Base-by-base conservation (phyloP, 2,113 vertebrate genomes). In the Psilopsiagon aurifrons region DNA sequence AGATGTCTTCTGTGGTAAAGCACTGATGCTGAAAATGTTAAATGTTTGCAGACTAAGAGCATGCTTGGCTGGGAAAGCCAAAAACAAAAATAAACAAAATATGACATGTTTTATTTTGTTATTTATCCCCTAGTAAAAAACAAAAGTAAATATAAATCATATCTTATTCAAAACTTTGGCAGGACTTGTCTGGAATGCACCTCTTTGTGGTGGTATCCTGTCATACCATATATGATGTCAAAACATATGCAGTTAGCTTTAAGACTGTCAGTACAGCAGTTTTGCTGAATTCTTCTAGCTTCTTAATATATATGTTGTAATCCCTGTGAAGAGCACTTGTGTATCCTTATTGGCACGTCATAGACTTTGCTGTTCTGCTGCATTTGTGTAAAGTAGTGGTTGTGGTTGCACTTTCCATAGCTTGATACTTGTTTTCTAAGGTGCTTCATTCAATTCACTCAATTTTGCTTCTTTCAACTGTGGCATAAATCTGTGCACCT, bases 1-100 rank as follows among this genome's bases (percentile, higher is more conserved):
- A 98, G 97, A 99, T 98, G 98, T 99, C 97, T 98, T 97, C 97
- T 98, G 98, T 95, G 98, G 98, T 98, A 96, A 98, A 97, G 98
- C 95, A 93, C 73, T 98, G 97, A 98, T 98, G 97, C 89, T 97
- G 97, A 97, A 98, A 97, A 98, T 97, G 97, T 98, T 98, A 98
- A 98, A 98, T 98, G 97, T 97, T 98, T 98, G 98, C 98, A 98
- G 98, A 97, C 98, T 97, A 92, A 98, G 96, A 97, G 82, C 93
- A 96, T 97, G 96, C 92, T 98, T 90, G 89, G 71, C 95, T 96
- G 88, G 84, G 96, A 98, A 97, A 96, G 89, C 95, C 82, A 89
- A 97, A 95, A 97, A 95, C 33, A 35, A 95, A 91, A 96, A 97
- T 97, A 98, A 98, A 98, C 97, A 98, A 95, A 98, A 98, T 96